phyloP scores from a whole-genome alignment of 2,797 vertebrate genomes.

The Pagetopsis macropterus region DNA sequence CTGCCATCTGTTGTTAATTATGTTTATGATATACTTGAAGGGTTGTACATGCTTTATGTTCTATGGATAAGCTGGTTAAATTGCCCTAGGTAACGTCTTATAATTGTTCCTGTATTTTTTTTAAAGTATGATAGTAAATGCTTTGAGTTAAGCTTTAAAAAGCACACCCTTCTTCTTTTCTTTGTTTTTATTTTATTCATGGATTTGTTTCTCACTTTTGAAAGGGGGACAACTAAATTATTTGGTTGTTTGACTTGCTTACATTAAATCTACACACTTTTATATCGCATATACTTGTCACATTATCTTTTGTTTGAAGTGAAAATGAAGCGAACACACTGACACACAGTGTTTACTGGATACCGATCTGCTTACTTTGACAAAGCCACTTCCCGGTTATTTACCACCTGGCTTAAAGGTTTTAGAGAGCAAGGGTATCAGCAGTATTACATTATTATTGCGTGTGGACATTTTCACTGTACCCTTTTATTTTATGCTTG shows the following conservation, averaged over 20 bases:
- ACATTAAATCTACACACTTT: conserved; percentile 7
- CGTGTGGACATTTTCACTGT: too few relatives aligned
- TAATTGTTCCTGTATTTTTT: not conserved
- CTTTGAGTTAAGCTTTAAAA: conserved; percentile 4
- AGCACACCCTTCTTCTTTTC: not conserved
- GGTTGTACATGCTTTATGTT: not conserved
- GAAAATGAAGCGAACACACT: conserved; percentile 18
- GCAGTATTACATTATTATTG: too few relatives aligned
- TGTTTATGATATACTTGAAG: conserved; percentile 8
- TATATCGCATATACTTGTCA: not conserved
- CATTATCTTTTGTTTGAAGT: conserved; percentile 31
- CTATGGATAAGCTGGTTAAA: not conserved
- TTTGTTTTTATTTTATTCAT: conserved; percentile 9
- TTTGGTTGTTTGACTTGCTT: not conserved
- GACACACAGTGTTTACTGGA: conserved; percentile 25
- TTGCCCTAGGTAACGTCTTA: not conserved
- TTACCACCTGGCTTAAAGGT: conserved; percentile 15
- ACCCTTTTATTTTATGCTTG: too few relatives aligned
- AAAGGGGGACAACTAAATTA: not conserved
- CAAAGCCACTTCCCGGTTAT: conserved; percentile 10
- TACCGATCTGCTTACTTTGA: conserved; percentile 16
- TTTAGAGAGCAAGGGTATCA: not conserved
- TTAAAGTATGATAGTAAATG: not conserved
- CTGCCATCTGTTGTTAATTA: conserved; percentile 13
- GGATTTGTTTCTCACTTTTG: conserved; percentile 1